These are phyloP conservation scores for Drosophila paucipuncta DNA, from an alignment of 2,888 invertebrate species.

Conservation along the genomic window DNA sequence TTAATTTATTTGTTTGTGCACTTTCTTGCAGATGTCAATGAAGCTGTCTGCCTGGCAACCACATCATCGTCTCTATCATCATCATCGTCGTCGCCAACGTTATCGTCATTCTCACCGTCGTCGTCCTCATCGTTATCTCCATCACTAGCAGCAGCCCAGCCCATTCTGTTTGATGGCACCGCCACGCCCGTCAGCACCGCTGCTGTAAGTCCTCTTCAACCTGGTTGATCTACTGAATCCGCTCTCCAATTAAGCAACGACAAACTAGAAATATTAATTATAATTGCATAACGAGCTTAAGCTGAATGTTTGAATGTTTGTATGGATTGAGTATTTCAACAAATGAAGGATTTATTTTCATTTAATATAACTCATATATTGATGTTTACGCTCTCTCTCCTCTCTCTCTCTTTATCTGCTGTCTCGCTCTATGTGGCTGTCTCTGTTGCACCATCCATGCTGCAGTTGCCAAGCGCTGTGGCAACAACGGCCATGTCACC, in stretches of 20 bases:
- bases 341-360: no score
- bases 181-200: constrained; percentile 85
- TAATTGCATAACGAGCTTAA: not conserved
- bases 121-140: constrained; percentile 23
- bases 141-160: constrained; percentile 37
- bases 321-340: not conserved
- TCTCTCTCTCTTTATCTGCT: constrained; percentile 35
- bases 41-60: constrained; percentile 82
- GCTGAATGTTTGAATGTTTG: not conserved
- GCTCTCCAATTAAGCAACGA: not conserved
- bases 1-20: not conserved
- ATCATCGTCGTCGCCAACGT: constrained; percentile 5
- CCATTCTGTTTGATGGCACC: constrained; percentile 84
- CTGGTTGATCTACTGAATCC: not conserved
- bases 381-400: constrained; percentile 25
- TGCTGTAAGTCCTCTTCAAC: constrained; percentile 74
- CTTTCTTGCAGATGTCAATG: constrained; percentile 72
- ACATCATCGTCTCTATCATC: constrained; percentile 33
- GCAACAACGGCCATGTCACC: constrained; percentile 83
- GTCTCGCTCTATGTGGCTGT: constrained; percentile 34
- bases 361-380: not conserved
- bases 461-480: constrained; percentile 80
- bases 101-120: constrained; percentile 15
- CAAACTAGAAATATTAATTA: not conserved
- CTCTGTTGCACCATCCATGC: constrained; percentile 25